Evolutionary conservation across 2,888 invertebrate species (phyloP).

Genomic region (Drosophila emarginata): DNA sequence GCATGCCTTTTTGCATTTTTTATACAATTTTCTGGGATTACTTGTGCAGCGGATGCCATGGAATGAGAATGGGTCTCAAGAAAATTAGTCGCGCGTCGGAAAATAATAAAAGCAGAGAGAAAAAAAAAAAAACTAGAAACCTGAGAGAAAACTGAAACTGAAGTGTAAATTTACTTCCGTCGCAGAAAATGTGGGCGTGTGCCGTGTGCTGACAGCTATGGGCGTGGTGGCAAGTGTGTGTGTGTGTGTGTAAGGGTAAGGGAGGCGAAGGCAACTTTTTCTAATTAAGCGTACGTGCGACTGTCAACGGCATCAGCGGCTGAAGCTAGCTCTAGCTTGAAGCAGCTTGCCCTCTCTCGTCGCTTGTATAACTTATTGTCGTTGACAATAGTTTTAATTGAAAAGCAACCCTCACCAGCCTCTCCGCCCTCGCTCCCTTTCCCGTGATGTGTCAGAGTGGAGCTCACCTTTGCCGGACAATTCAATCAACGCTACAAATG

Average conservation of each 20-base stretch:
- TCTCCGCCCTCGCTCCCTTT: background rate
- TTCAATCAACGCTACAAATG: slow-evolving; percentile 62
- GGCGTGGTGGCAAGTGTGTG: background rate
- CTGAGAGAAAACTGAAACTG: slow-evolving; percentile 34
- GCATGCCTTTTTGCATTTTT: slow-evolving; percentile 46
- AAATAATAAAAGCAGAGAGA: slow-evolving; percentile 61
- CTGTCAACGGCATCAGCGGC: slow-evolving; percentile 62
- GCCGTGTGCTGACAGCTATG: slow-evolving; percentile 50
- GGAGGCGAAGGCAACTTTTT: slow-evolving; percentile 58
- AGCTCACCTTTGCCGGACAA: slow-evolving; percentile 40
- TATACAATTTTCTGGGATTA: slow-evolving; percentile 43
- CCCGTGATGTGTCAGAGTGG: background rate
- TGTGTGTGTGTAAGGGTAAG: slow-evolving; percentile 29
- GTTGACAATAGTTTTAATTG: slow-evolving; percentile 76
- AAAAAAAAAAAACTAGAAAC: slow-evolving; percentile 3
- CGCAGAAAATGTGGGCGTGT: slow-evolving; percentile 54
- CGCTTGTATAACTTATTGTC: slow-evolving; percentile 65
- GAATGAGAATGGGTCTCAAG: slow-evolving; percentile 43
- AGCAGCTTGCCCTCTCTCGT: slow-evolving; percentile 51
- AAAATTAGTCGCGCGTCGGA: slow-evolving; percentile 73
- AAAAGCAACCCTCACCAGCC: slow-evolving; percentile 40
- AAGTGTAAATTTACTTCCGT: slow-evolving; percentile 75
- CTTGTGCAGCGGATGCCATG: slow-evolving; percentile 31
- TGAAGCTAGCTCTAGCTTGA: slow-evolving; percentile 27
- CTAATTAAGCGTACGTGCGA: slow-evolving; percentile 75